These are phyloP conservation scores for Aleiodes testaceus DNA, from an alignment of 2,888 invertebrate genomes.

Conservation along the genomic window DNA sequence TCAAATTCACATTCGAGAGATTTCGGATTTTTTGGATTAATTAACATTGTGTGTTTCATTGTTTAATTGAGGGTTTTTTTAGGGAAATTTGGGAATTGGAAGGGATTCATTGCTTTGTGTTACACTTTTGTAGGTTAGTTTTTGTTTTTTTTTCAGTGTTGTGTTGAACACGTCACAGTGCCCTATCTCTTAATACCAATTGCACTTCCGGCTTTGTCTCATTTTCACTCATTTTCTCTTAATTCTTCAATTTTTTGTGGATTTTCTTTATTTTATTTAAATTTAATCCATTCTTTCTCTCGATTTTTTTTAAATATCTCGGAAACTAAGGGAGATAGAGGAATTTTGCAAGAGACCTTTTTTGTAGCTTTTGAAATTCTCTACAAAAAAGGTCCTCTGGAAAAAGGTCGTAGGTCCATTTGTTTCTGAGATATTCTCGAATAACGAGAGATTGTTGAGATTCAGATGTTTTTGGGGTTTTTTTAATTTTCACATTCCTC, in stretches of 20 bases:
- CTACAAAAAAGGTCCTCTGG: too few relatives aligned
- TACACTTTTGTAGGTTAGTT: background rate
- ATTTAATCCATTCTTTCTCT: too few relatives aligned
- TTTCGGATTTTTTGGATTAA: constrained; percentile 32
- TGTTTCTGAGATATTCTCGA: too few relatives aligned
- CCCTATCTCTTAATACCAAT: constrained; percentile 16
- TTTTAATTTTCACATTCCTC: background rate
- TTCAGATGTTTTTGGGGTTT: background rate
- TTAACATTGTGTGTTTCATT: constrained; percentile 22
- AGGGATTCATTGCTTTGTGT: constrained; percentile 7
- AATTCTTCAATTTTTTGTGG: background rate
- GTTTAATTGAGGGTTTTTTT: background rate
- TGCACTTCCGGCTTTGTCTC: constrained; percentile 59
- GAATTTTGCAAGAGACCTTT: too few relatives aligned
- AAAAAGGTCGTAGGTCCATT: too few relatives aligned
- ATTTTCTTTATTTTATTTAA: background rate
- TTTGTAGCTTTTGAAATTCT: background rate
- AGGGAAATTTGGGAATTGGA: too few relatives aligned
- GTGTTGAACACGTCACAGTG: constrained; percentile 1
- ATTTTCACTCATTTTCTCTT: constrained; percentile 32
- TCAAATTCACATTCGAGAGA: too few relatives aligned
- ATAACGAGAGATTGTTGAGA: too few relatives aligned
- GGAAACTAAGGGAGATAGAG: too few relatives aligned
- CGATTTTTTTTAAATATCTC: too few relatives aligned
- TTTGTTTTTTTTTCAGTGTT: too few relatives aligned